Conservation (phyloP, 2,888 invertebrate genomes). For the Pedicia rivosa region DNA sequence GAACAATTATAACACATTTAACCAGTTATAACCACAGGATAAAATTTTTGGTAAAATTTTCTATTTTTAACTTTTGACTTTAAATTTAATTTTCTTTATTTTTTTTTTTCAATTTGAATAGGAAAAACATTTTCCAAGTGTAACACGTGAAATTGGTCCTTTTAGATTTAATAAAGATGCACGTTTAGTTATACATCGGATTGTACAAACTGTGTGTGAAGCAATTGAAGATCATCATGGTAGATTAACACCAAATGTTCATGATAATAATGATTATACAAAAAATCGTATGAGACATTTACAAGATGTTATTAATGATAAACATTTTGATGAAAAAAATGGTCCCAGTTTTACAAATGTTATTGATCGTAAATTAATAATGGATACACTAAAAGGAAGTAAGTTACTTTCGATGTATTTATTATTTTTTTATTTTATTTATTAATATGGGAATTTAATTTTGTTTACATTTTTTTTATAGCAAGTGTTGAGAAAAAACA, state of each 20-base stretch:
- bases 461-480: constrained; percentile 7
- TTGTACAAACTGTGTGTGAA: constrained; percentile 40
- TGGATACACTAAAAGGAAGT: constrained; percentile 5
- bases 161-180: constrained; percentile 43
- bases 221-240: constrained; percentile 62
- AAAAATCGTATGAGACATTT: constrained; percentile 41
- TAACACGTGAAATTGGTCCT: constrained; percentile 39
- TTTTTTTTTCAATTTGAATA: constrained; percentile 13
- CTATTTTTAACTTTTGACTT: background rate
- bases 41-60: constrained; percentile 43
- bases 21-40: constrained; percentile 60
- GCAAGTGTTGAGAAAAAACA: constrained; percentile 14
- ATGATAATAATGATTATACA: constrained; percentile 52
- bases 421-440: background rate
- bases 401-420: constrained; percentile 3
- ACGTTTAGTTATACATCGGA: constrained; percentile 32
- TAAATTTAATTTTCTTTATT: background rate
- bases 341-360: constrained; percentile 38
- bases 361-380: constrained; percentile 28
- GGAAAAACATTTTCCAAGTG: constrained; percentile 35
- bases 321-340: constrained; percentile 45
- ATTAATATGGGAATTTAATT: constrained; percentile 19
- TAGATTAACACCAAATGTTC: constrained; percentile 45
- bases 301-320: constrained; percentile 46
- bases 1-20: constrained; percentile 63